Base-by-base conservation (phyloP, 2,113 vertebrate genomes). In the Gallinago undulata region DNA sequence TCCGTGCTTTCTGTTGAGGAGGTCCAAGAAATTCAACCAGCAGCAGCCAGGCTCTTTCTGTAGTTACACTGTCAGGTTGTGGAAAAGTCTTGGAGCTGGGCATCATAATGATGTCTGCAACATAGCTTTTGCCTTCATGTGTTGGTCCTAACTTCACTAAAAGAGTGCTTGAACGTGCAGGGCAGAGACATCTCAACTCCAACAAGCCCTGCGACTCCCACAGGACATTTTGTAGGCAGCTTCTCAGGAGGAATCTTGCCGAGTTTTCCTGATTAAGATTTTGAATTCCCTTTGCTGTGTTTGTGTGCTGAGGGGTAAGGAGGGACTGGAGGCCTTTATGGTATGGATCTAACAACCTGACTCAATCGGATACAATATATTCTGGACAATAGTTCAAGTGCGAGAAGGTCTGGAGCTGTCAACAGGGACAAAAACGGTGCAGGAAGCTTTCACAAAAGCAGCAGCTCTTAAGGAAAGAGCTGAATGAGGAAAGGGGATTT, bases 361-460 rank as follows among this genome's bases (percentile, higher is more conserved):
- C 86, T 92, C 56, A 51, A 57, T 56, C 5, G 12, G 31, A 37
- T 89, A 82, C 80, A 84, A 67, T 96, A 59, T 39, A 64, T 47
- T 25, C 27, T 28, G 79, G 50, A 91, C 87, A 94, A 74, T 48
- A 72, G 79, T 53, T 88, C 60, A 84, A 90, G 76, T 90, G 66
- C 24, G 8, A 92, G 93, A 92, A 93, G 83, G 73, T 87, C 69
- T 3, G 8, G 57, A 90, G 86, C 76, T 48, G 92, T 74, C 48
- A 90, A 91, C 51, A 73, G 62, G 81, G 80, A 93, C 77, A 69
- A 92, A 86, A 93, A 72, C 33, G 13, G 72, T 73, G 69, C 77
- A 57, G 86, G 86, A 95, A 95, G 66, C 37, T 84, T 94, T 89
- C 48, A 95, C 39, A 87, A 96, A 97, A 80, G 82, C 64, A 90